Evolutionary conservation across 2,113 vertebrate species (phyloP).

Genomic region (Cyanoderma ruficeps): DNA sequence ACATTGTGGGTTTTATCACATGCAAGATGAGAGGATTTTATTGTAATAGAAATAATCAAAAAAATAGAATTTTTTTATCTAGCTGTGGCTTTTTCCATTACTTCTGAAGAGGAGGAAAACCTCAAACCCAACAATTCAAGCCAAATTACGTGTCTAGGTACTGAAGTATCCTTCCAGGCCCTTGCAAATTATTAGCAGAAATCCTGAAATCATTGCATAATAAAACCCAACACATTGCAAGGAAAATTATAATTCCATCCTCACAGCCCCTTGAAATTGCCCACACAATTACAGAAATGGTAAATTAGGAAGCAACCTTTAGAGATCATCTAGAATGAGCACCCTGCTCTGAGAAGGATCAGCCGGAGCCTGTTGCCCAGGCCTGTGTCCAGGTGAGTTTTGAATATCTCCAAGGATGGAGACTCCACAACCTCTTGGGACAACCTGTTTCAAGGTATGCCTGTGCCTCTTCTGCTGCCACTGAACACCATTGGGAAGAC

Average conservation of each 20-base stretch:
- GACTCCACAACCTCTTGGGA: background rate
- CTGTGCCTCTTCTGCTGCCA: background rate
- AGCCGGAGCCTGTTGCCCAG: background rate
- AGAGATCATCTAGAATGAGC: background rate
- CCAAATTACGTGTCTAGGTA: background rate
- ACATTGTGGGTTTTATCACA: background rate
- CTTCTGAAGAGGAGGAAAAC: background rate
- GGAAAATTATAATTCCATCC: background rate
- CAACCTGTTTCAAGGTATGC: background rate
- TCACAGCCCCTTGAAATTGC: background rate
- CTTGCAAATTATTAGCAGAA: background rate
- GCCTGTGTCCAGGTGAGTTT: accelerated
- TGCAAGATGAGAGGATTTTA: background rate
- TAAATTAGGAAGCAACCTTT: background rate
- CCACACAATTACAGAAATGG: background rate
- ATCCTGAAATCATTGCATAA: background rate
- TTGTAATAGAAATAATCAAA: background rate
- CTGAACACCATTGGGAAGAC: background rate
- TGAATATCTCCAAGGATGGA: background rate
- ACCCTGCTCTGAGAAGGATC: background rate
- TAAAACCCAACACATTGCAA: background rate
- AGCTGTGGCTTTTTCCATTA: background rate
- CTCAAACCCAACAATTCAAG: background rate
- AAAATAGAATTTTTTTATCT: too few relatives aligned
- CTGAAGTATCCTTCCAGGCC: background rate